Conservation (phyloP, 2,797 vertebrate species). For the Enteromius radiatus region DNA sequence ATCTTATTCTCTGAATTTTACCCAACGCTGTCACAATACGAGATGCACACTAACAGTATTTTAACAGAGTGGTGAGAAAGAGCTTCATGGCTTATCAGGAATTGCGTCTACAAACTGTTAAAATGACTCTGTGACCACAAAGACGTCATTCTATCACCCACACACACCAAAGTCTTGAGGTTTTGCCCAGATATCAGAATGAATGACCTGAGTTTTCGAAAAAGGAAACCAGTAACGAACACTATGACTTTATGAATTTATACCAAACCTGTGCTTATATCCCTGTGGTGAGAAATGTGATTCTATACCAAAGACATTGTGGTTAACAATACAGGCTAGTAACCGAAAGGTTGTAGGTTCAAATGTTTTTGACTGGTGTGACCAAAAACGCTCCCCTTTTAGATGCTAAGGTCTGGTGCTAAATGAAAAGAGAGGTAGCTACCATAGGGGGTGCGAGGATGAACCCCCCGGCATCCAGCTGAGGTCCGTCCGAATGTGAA, state of each 20-base stretch:
- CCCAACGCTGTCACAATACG: background rate
- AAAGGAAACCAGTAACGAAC: background rate
- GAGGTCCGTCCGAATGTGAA: conserved; percentile 80
- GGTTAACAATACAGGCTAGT: background rate
- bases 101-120: conserved; percentile 12
- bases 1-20: background rate
- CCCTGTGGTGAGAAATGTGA: background rate
- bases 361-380: background rate
- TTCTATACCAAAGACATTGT: background rate
- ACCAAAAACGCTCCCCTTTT: background rate
- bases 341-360: background rate
- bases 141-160: conserved; percentile 28
- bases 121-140: conserved; percentile 43
- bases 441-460: conserved; percentile 68
- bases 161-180: conserved; percentile 9
- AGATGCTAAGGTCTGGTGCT: background rate
- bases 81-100: conserved; percentile 6
- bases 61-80: conserved; percentile 18
- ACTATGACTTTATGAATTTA: background rate
- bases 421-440: conserved; percentile 67
- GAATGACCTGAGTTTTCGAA: background rate
- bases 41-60: background rate
- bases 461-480: conserved; percentile 76
- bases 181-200: background rate
- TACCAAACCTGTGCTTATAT: background rate